These are phyloP conservation scores for Lepidurus apus DNA, from an alignment of 1,140 invertebrate species.

Conservation along the genomic window DNA sequence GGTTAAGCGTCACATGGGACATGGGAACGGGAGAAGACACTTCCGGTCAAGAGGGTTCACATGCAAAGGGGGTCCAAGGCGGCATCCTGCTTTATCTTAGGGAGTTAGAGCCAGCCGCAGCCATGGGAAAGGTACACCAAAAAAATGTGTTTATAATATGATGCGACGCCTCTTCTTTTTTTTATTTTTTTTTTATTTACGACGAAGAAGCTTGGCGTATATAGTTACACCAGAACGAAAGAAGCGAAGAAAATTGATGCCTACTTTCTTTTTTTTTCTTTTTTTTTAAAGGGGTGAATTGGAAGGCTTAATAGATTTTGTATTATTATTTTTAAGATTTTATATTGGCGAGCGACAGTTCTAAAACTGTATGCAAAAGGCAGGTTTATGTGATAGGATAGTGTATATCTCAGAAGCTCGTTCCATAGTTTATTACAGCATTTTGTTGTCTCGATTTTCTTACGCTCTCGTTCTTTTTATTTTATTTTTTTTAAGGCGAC, in stretches of 20 bases:
- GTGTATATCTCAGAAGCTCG: neutral
- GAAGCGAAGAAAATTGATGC: too few relatives aligned
- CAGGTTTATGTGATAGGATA: neutral
- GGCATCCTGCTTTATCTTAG: slow-evolving; percentile 8
- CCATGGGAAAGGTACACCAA: neutral
- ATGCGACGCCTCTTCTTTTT: neutral
- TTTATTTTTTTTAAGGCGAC: neutral
- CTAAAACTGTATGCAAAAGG: neutral
- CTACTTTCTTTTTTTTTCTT: too few relatives aligned
- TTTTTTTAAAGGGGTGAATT: too few relatives aligned
- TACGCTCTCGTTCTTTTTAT: neutral
- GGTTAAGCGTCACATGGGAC: slow-evolving; percentile 8
- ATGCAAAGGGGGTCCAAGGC: neutral
- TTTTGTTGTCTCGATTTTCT: neutral
- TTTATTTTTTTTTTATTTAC: neutral
- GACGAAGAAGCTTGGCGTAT: too few relatives aligned
- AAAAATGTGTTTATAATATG: neutral
- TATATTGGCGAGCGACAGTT: neutral
- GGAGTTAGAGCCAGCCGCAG: neutral
- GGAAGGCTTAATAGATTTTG: too few relatives aligned
- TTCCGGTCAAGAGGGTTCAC: slow-evolving; percentile 13
- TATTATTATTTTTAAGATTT: too few relatives aligned
- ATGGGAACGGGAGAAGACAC: neutral
- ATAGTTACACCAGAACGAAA: too few relatives aligned
- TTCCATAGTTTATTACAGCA: neutral